A percentile compares a stretch with the other conserved stretches of the same genome.
Conservation (phyloP, 2,797 vertebrate species). For the Pterois miles region DNA sequence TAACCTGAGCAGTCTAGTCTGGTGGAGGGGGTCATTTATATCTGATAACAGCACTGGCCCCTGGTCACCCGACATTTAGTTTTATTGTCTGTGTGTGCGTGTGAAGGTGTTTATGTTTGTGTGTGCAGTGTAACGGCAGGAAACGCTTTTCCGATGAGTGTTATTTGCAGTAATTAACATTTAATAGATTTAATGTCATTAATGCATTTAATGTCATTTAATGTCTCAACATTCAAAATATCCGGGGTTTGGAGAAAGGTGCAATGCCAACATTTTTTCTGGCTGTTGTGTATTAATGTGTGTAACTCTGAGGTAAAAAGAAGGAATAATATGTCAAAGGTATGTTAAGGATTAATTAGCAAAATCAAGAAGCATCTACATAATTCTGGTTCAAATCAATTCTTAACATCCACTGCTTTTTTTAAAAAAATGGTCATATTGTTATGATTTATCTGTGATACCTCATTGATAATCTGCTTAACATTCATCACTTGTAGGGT, state of each 20-base stretch:
- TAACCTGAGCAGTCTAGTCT: slow-evolving; percentile 75
- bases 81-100: slow-evolving; percentile 19
- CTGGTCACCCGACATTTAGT: slow-evolving; percentile 64
- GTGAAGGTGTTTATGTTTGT: slow-evolving; percentile 2
- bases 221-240: too few relatives aligned
- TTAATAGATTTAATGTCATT: slow-evolving; percentile 53
- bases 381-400: background rate
- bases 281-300: too few relatives aligned
- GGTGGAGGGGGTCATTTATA: slow-evolving; percentile 77
- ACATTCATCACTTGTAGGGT: background rate
- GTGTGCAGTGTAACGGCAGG: slow-evolving; percentile 2
- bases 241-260: too few relatives aligned
- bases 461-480: background rate
- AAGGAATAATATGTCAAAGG: background rate
- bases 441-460: background rate
- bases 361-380: too few relatives aligned
- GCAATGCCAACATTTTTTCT: too few relatives aligned
- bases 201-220: too few relatives aligned
- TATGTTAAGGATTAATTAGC: too few relatives aligned
- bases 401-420: background rate
- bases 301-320: background rate
- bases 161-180: slow-evolving; percentile 60
- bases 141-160: slow-evolving; percentile 20
- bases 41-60: slow-evolving; percentile 71
- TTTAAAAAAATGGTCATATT: background rate